Base-by-base conservation (phyloP, 2,797 vertebrate genomes). In the Hoplostethus mediterraneus region DNA sequence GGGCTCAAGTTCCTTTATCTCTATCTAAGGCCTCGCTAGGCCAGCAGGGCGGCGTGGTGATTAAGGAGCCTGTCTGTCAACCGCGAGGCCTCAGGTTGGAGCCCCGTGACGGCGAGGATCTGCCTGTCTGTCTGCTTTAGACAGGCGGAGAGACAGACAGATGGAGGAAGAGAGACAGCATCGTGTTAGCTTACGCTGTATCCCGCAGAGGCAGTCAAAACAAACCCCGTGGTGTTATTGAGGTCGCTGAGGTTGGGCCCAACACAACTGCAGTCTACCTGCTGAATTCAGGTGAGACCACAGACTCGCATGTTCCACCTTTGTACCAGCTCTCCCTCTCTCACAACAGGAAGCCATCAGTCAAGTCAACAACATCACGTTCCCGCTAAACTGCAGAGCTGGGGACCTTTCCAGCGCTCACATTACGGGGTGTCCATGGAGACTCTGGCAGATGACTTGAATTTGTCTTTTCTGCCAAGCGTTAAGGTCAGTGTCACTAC, bases 271-370 rank as follows among this genome's bases (percentile, higher is more conserved):
- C 71, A 69, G 67, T 62, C 28, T 89, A 92, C 90, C 89, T 93
- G 81, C 67, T 75, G n/a, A 57, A 62, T 63, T 72, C 87, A 92
- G 92, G 87, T 92, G 83, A 92, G 85, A 94, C 92, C 92, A 88
- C 92, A 93, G 80, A 55, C 25, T n/a, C 1, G 0, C 9, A 12
- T 45, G 54, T 44, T 55, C 60, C 36, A 21, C 14, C 30, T 63
- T 75, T 52, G 44, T 36, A 25, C 66, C 21, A 21, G 12, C 60
- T 60, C 42, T 60, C 47, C 33, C 53, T 87, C 71, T 87, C 71
- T 77, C 84, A 94, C 87, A 76, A 91, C 90, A 94, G 92, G 92
- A 95, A 94, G 77, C 87, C 81, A 67, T 83, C 79, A 83, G 58
- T 84, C 75, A 67, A 68, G 74, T 78, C 67, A 87, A 89, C 53